These are phyloP conservation scores for Grus americana DNA, from an alignment of 2,113 vertebrate species.

Conservation along the genomic window DNA sequence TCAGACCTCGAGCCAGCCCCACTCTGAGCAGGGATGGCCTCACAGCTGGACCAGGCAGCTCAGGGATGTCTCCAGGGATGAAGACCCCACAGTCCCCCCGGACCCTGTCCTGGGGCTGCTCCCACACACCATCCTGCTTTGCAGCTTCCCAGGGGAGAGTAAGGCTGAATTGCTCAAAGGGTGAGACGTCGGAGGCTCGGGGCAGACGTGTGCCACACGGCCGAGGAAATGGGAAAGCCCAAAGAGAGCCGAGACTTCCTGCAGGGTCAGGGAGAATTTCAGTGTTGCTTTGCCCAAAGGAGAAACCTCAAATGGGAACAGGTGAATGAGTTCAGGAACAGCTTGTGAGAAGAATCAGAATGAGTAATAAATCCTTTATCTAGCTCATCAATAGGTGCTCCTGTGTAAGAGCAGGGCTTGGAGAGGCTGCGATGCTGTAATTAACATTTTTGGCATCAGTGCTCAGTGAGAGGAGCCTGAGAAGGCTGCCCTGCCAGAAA, in stretches of 20 bases:
- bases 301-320: neutral
- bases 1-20: neutral
- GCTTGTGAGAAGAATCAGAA: neutral
- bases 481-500: neutral
- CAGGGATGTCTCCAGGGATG: neutral
- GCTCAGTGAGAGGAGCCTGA: neutral
- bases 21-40: neutral
- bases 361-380: neutral
- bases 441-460: neutral
- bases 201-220: fast-evolving
- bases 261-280: neutral
- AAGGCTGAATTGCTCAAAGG: neutral
- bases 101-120: neutral
- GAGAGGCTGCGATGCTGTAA: neutral
- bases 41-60: neutral
- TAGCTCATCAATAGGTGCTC: neutral
- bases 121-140: neutral
- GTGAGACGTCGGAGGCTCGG: neutral
- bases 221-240: neutral
- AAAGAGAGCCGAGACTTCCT: neutral
- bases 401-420: neutral
- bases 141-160: neutral
- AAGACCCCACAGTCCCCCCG: neutral
- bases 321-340: neutral
- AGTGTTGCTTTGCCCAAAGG: neutral